Percentiles rank a stretch among this genome's conserved stretches.
Conservation (phyloP, 2,797 vertebrate species). For the Schizothorax lantsangensis region DNA sequence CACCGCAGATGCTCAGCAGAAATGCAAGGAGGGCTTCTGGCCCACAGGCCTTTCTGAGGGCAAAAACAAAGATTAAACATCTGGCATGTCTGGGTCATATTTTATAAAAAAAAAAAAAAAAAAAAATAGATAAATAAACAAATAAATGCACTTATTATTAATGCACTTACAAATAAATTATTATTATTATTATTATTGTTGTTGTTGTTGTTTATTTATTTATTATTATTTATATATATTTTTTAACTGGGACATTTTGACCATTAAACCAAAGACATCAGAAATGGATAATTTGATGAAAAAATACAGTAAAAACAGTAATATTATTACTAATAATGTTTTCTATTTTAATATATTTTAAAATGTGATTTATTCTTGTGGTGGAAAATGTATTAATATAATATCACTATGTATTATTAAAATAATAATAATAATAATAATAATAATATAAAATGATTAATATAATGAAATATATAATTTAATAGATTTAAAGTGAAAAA, state of each 20-base stretch:
- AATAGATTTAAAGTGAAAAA: neutral
- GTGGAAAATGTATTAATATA: neutral
- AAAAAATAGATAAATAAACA: too few species aligned
- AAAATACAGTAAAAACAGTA: too few species aligned
- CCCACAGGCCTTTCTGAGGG: conserved; percentile 58
- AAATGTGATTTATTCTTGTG: neutral
- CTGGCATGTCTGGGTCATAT: conserved; percentile 10
- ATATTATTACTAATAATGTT: too few species aligned
- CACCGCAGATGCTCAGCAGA: conserved; percentile 50
- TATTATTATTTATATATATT: too few species aligned
- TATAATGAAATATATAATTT: neutral
- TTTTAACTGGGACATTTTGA: too few species aligned
- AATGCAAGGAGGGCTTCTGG: conserved; percentile 64
- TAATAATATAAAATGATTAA: neutral
- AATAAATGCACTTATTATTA: too few species aligned
- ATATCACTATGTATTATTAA: neutral
- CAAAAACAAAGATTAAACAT: conserved; percentile 44
- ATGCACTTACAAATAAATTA: too few species aligned
- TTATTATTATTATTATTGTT: too few species aligned
- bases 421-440: neutral
- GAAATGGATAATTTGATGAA: too few species aligned
- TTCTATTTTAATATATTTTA: neutral
- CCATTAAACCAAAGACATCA: too few species aligned
- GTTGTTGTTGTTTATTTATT: too few species aligned
- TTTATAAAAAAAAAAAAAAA: too few species aligned